These are phyloP conservation scores for Pagrus major DNA, from an alignment of 2,113 vertebrate species.

Conservation along the genomic window DNA sequence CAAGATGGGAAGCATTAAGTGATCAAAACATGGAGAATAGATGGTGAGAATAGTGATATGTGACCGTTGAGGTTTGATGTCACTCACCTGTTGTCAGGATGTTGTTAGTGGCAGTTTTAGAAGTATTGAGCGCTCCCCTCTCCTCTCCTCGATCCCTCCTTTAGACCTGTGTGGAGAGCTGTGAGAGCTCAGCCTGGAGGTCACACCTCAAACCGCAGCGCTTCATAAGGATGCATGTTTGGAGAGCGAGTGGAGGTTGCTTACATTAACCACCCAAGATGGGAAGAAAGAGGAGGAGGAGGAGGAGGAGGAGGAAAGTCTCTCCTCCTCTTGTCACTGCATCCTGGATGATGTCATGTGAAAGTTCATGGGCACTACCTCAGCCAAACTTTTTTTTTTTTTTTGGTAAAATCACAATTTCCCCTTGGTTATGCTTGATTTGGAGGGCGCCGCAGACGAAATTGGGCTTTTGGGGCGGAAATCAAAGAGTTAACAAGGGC, in stretches of 20 bases:
- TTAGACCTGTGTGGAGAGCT: constrained; percentile 2
- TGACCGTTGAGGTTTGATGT: background rate
- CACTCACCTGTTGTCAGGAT: constrained; percentile 70
- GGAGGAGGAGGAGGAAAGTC: constrained; percentile 32
- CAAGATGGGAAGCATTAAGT: background rate
- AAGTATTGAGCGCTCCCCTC: background rate
- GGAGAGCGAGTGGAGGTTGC: constrained; percentile 53
- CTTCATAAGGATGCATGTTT: constrained; percentile 56
- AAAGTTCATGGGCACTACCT: background rate
- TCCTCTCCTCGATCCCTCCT: background rate
- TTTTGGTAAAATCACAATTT: background rate
- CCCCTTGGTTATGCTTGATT: background rate
- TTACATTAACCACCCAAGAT: constrained; percentile 61
- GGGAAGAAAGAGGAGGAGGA: constrained; percentile 53
- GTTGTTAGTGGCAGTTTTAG: background rate
- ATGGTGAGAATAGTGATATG: background rate
- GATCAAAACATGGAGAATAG: background rate
- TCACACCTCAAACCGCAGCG: constrained; percentile 33
- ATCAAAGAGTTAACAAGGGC: constrained; percentile 60
- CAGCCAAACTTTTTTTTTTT: background rate
- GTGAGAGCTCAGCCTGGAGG: constrained; percentile 29
- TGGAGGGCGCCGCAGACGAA: background rate
- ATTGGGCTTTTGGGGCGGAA: background rate
- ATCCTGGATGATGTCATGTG: constrained; percentile 35
- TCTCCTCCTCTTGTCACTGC: constrained; percentile 15